Conservation (phyloP, 2,888 invertebrate genomes). For the Clunio marinus region DNA sequence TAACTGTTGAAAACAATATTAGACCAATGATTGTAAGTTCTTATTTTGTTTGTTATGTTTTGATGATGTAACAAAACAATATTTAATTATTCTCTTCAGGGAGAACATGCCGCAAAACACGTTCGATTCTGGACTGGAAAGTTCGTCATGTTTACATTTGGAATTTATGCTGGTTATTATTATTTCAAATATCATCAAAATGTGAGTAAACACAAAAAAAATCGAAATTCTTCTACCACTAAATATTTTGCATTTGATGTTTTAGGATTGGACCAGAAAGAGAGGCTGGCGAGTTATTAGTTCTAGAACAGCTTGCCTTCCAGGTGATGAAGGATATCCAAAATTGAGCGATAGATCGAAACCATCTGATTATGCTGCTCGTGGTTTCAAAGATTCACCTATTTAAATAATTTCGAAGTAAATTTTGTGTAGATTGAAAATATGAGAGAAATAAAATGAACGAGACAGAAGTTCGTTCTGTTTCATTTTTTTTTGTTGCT, state of each 20-base stretch:
- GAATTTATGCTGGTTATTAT: conserved; percentile 60
- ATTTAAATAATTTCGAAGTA: conserved; percentile 49
- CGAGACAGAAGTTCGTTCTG: no score
- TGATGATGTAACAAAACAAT: conserved; percentile 35
- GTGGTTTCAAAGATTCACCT: conserved; percentile 65
- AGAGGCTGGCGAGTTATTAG: conserved; percentile 65
- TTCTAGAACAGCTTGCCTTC: conserved; percentile 57
- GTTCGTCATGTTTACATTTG: conserved; percentile 53
- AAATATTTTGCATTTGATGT: conserved; percentile 6
- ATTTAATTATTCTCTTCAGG: conserved; percentile 53
- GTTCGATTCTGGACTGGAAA: conserved; percentile 64
- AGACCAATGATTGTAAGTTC: conserved; percentile 59
- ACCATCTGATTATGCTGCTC: conserved; percentile 64
- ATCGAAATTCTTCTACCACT: neutral
- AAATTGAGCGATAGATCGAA: conserved; percentile 55
- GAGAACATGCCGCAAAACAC: conserved; percentile 55
- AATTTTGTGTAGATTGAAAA: conserved; percentile 4
- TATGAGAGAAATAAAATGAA: neutral
- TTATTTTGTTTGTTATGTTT: conserved; percentile 2
- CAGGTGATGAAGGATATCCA: conserved; percentile 69
- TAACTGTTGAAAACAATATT: conserved; percentile 58
- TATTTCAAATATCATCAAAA: conserved; percentile 78
- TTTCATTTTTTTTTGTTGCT: no score
- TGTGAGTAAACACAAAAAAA: conserved; percentile 54
- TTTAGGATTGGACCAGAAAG: conserved; percentile 71